These are phyloP conservation scores for Morus bassanus DNA, from an alignment of 2,797 vertebrate genomes.

Conservation along the genomic window DNA sequence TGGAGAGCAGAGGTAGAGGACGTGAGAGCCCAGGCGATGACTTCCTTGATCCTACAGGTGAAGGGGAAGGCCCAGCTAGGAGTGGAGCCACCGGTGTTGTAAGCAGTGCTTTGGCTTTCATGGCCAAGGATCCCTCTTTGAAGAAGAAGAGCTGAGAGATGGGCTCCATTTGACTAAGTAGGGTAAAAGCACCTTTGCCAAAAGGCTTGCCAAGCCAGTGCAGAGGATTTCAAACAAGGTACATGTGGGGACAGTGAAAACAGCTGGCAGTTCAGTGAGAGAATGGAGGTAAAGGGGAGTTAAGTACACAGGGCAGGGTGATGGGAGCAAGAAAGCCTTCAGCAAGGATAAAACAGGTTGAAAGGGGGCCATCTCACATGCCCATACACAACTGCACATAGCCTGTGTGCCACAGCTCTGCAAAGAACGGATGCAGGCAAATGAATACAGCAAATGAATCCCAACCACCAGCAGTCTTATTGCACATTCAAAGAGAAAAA, in stretches of 20 bases:
- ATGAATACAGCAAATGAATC: neutral
- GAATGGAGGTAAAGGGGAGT: neutral
- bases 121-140: neutral
- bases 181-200: neutral
- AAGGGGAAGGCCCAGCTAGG: neutral
- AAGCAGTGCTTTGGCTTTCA: neutral
- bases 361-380: neutral
- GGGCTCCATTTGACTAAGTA: fast-evolving
- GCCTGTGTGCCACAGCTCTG: neutral
- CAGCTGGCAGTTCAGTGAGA: neutral
- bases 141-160: neutral
- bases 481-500: neutral
- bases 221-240: neutral
- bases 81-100: neutral
- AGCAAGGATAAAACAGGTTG: neutral
- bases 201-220: neutral
- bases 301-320: neutral
- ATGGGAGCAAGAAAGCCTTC: neutral
- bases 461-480: neutral
- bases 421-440: neutral
- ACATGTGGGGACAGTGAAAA: neutral
- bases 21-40: neutral
- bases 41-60: neutral
- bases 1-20: neutral
- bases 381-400: neutral